phyloP scores from a whole-genome alignment of 2,888 invertebrate species.

The Hedychridium roseum region DNA sequence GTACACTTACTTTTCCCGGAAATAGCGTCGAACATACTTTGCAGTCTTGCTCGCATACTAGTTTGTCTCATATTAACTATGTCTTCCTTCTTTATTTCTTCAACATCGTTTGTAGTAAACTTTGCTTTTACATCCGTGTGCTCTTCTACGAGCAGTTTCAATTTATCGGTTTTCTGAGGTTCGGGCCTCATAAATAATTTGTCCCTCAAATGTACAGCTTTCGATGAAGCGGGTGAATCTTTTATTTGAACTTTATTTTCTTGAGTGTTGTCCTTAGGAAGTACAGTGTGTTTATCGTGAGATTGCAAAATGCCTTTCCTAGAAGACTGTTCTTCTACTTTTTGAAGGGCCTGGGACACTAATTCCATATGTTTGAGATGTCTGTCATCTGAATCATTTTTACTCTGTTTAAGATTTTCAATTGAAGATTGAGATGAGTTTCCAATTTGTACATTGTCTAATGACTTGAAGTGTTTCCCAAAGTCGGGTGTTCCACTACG shows the following conservation, averaged over 20 bases:
- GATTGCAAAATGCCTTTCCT: conserved; percentile 31
- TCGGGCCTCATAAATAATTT: conserved; percentile 59
- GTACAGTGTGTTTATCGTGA: neutral
- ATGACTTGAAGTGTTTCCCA: conserved; percentile 58
- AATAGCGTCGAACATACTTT: conserved; percentile 61
- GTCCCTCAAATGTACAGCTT: conserved; percentile 37
- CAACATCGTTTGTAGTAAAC: conserved; percentile 50
- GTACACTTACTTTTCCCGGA: conserved; percentile 54
- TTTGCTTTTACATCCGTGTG: conserved; percentile 47
- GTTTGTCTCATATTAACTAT: conserved; percentile 58
- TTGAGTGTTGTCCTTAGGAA: too few relatives aligned
- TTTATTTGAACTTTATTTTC: too few relatives aligned
- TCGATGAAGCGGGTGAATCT: neutral
- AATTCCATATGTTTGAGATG: neutral
- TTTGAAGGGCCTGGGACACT: neutral
- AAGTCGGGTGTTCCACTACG: conserved; percentile 53
- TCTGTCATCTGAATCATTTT: conserved; percentile 3
- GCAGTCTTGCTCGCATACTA: conserved; percentile 56
- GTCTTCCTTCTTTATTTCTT: conserved; percentile 60
- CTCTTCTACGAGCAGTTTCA: conserved; percentile 52
- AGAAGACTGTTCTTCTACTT: conserved; percentile 6
- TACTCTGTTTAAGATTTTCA: neutral
- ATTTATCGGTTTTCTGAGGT: conserved; percentile 53
- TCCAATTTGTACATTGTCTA: conserved; percentile 29
- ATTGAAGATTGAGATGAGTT: conserved; percentile 4